These are phyloP conservation scores for Gymnosoma rotundatum DNA, from an alignment of 2,888 invertebrate genomes.

Conservation along the genomic window DNA sequence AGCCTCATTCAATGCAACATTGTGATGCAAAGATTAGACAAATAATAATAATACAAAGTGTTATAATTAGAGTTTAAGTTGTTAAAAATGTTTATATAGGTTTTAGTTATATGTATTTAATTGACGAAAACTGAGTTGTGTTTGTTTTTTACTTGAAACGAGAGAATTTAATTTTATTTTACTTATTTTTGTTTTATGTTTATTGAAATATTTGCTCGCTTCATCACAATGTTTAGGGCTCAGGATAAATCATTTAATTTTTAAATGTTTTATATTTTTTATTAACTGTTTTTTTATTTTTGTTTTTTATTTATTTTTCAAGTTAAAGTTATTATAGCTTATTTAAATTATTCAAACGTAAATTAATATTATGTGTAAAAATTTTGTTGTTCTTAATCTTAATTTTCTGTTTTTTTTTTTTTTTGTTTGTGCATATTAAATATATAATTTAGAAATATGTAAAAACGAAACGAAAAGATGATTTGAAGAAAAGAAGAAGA, in stretches of 20 bases:
- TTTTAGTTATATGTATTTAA: slow-evolving; percentile 32
- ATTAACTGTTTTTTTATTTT: slow-evolving; percentile 31
- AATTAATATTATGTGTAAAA: slow-evolving; percentile 42
- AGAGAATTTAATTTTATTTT: slow-evolving; percentile 25
- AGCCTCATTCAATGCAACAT: slow-evolving; percentile 45
- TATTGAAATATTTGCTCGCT: slow-evolving; percentile 20
- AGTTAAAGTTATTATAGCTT: slow-evolving; percentile 36
- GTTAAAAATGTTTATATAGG: slow-evolving; percentile 50
- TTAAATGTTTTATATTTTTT: slow-evolving; percentile 32
- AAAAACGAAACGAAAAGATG: slow-evolving; percentile 52
- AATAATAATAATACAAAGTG: slow-evolving; percentile 38
- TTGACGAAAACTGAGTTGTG: slow-evolving; percentile 2
- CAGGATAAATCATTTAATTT: slow-evolving; percentile 28
- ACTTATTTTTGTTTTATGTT: slow-evolving; percentile 23
- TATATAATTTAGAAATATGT: slow-evolving; percentile 37
- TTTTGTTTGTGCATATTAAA: slow-evolving; percentile 10
- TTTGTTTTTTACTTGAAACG: slow-evolving; percentile 7
- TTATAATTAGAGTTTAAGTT: slow-evolving; percentile 53
- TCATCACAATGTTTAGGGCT: slow-evolving; percentile 55
- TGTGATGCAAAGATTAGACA: slow-evolving; percentile 52
- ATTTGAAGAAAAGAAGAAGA: slow-evolving; percentile 34
- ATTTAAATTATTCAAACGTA: slow-evolving; percentile 45
- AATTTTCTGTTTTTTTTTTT: slow-evolving; percentile 27
- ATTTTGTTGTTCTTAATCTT: slow-evolving; percentile 34
- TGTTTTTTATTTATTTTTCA: slow-evolving; percentile 33